These are phyloP conservation scores for Cecropterus lyciades DNA, from an alignment of 1,140 invertebrate species.

Conservation along the genomic window DNA sequence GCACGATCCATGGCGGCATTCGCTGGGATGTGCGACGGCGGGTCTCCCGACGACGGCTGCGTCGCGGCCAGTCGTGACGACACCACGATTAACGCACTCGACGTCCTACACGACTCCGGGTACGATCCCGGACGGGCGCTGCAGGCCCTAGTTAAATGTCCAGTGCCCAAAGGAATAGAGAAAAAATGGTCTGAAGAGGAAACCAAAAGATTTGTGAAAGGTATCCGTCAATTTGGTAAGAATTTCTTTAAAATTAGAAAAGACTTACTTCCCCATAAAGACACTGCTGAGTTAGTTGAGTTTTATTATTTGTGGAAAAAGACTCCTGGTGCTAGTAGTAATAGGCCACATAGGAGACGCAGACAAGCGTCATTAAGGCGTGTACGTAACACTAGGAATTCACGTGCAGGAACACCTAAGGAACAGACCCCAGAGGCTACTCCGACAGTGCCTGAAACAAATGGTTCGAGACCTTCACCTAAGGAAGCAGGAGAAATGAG, in stretches of 20 bases:
- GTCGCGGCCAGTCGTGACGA: conserved; percentile 97
- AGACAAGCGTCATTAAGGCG: conserved; percentile 95
- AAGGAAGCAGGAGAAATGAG: conserved; percentile 90
- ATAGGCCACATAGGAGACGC: conserved; percentile 94
- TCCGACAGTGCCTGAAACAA: conserved; percentile 79
- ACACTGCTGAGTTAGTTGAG: conserved; percentile 98
- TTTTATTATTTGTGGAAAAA: conserved; percentile 99
- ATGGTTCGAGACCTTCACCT: conserved; percentile 86
- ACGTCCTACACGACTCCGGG: conserved; percentile 96
- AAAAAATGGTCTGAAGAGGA: conserved; percentile 99
- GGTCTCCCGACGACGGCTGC: conserved; percentile 98
- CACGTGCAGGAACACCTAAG: conserved; percentile 87
- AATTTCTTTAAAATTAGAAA: conserved; percentile 99
- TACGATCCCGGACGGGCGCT: conserved; percentile 98
- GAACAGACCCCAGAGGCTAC: conserved; percentile 85
- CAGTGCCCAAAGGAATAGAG: conserved; percentile 97
- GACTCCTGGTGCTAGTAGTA: conserved; percentile 98
- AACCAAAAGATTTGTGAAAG: conserved; percentile 99
- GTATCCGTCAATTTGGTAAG: conserved; percentile 98
- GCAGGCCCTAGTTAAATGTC: conserved; percentile 98
- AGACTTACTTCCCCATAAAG: conserved; percentile 97
- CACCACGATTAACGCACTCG: conserved; percentile 98
- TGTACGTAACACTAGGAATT: conserved; percentile 92
- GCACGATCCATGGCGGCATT: conserved; percentile 98
- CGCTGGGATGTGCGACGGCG: conserved; percentile 98